Evolutionary conservation across 2,888 invertebrate genomes (phyloP).

Genomic region (Cactoblastis cactorum): DNA sequence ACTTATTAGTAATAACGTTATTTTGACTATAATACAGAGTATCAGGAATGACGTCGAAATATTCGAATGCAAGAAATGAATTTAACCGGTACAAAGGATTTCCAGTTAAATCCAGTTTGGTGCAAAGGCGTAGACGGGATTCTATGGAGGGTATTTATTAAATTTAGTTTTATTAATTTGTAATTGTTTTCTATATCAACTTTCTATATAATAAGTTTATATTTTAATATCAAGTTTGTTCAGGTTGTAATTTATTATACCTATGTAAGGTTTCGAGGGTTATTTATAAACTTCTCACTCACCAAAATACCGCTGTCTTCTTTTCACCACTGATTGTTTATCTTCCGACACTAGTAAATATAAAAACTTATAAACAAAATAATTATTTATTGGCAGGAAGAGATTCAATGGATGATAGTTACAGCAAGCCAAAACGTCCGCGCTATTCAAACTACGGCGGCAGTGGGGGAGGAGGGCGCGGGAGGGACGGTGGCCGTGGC

Average conservation of each 20-base stretch:
- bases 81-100: not conserved
- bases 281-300: too few species aligned
- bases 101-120: not conserved
- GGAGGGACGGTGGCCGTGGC: slow-evolving; percentile 11
- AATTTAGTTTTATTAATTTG: slow-evolving; percentile 14
- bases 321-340: too few species aligned
- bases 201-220: too few species aligned
- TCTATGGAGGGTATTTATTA: slow-evolving; percentile 44
- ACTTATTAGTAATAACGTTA: too few species aligned
- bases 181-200: slow-evolving; percentile 1
- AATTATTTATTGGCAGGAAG: not conserved
- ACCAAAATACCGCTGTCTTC: too few species aligned
- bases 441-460: slow-evolving; percentile 27
- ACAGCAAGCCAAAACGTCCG: slow-evolving; percentile 35
- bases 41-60: slow-evolving; percentile 2
- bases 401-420: slow-evolving; percentile 36
- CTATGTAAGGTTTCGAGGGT: too few species aligned
- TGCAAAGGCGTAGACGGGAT: slow-evolving; percentile 33
- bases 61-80: too few species aligned
- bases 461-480: slow-evolving; percentile 22
- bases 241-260: too few species aligned
- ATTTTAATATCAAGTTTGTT: too few species aligned
- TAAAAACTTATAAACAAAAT: too few species aligned
- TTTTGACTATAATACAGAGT: not conserved
- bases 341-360: too few species aligned